Evolutionary conservation across 2,113 vertebrate species (phyloP).

Genomic region (Protobothrops mucrosquamatus): DNA sequence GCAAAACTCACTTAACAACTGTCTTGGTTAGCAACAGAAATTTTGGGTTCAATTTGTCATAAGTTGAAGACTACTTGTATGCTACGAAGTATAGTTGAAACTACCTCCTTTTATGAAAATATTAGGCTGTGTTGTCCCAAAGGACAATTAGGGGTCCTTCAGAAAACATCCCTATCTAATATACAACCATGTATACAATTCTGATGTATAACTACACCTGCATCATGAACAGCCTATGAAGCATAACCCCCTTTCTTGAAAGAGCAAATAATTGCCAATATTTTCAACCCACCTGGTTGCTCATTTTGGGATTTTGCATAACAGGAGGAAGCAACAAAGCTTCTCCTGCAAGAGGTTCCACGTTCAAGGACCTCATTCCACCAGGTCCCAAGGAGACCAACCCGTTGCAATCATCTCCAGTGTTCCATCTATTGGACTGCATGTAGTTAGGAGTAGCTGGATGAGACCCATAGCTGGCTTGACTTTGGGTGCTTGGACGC

Average conservation of each 20-base stretch:
- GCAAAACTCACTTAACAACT: too few species aligned
- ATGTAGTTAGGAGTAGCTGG: conserved; percentile 61
- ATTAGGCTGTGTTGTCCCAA: neutral
- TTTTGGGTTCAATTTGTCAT: too few species aligned
- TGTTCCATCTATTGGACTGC: conserved; percentile 63
- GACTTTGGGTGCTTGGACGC: conserved; percentile 75
- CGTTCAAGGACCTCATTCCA: conserved; percentile 22
- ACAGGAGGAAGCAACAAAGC: conserved; percentile 67
- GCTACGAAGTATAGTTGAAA: neutral
- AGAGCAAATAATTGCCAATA: neutral
- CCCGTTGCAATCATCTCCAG: conserved; percentile 71
- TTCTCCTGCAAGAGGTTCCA: conserved; percentile 40
- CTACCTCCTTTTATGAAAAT: neutral
- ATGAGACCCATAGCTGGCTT: conserved; percentile 67
- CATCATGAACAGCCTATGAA: neutral
- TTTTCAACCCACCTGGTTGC: conserved; percentile 74
- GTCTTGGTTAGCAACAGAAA: too few species aligned
- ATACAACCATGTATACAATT: neutral
- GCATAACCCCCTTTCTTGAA: neutral
- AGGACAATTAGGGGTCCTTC: neutral
- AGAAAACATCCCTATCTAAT: neutral
- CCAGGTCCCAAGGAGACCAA: conserved; percentile 46
- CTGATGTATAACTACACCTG: neutral
- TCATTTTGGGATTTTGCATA: conserved; percentile 72
- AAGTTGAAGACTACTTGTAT: neutral